Evolutionary conservation across 1,140 invertebrate species (phyloP), one percentile per base, ranked within the genome.

Genomic region (Megalonaias nervosa): DNA sequence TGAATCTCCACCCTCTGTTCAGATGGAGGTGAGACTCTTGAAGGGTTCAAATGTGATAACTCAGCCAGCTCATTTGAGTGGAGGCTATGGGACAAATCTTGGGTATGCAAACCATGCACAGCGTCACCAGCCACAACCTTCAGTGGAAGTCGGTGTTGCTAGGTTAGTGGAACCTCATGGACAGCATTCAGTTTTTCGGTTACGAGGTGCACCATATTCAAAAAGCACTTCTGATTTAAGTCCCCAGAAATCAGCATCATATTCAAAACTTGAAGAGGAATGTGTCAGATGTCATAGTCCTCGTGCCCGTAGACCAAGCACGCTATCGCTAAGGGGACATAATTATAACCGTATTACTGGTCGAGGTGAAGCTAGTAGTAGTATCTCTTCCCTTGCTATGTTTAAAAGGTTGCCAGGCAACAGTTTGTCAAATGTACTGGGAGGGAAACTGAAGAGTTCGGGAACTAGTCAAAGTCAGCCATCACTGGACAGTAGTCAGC

Each of bases 271-370:
- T 31, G 74, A 84, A 62, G 75, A 76, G 55, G 75, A 80, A 17
- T 69, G 77, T 26, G 55, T 77, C 9, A 65, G 19, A 23, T 74
- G 75, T 12, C 70, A 75, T 16, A 67, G 58, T 59, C 69, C 61
- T 57, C 82, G 79, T 55, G 60, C 74, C n/a, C 71, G 69, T 26
- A 62, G 88, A 21, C 88, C 88, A 31, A 86, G 81, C 65, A 87
- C 88, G 17, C 77, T 89, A 48, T 85, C 87, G n/a, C 74, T 89
- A 38, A 85, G 86, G 65, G 85, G 85, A 61, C 85, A 89, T 67
- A 88, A 86, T 75, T 84, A 85, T 74, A 81, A 61, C 6, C 57
- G 69, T 26, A 23, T 31, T 48, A 48, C 58, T 26, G 15, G 19
- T 60, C 61, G 0, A 14, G 62, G 12, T 74, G 67, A 21, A 71